Evolutionary conservation across 2,797 vertebrate species (phyloP), one percentile per base, ranked within the genome.

Genomic region (Melanotaenia maccullochi): DNA sequence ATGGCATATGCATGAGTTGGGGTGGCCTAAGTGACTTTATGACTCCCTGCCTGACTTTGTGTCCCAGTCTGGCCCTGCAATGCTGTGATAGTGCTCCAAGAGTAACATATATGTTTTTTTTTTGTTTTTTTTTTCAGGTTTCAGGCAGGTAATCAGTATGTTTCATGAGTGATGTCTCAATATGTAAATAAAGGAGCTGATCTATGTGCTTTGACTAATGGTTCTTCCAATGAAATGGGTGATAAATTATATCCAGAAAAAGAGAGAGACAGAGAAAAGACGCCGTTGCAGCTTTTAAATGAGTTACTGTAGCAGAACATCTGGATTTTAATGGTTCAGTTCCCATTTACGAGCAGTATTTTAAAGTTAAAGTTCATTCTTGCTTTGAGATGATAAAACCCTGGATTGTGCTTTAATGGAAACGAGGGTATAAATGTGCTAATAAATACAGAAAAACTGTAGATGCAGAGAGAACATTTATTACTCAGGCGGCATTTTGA

Each of bases 121-220:
- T 32, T 36, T 1, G 12, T 1, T 77, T 76, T 78, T 81, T 65
- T 83, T 60, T 54, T 68, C 66, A 75, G 22, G 66, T 79, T 75
- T 65, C 69, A 83, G 57, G 67, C 68, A 73, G 51, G 56, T 60
- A 77, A 89, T 90, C 85, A 85, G 87, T 88, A 86, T 79, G 76
- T 84, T 81, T 47, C 87, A 82, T 78, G 65, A 82, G 63, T 79
- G 67, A 71, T 80, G 73, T 83, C 85, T 85, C 82, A 89, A 85
- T 85, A 81, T 81, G 75, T 83, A 88, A 89, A 89, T 87, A 87
- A 78, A 82, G 55, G 69, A 87, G 71, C 36, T 62, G 71, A 90
- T 89, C 78, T 65, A 81, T 72, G 75, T 78, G 77, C 68, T 75
- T 66, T 73, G 84, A 83, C 75, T 72, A 73, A 86, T 83, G 83